Evolutionary conservation across 2,888 invertebrate genomes (phyloP).

Genomic region (Agrilus mali): DNA sequence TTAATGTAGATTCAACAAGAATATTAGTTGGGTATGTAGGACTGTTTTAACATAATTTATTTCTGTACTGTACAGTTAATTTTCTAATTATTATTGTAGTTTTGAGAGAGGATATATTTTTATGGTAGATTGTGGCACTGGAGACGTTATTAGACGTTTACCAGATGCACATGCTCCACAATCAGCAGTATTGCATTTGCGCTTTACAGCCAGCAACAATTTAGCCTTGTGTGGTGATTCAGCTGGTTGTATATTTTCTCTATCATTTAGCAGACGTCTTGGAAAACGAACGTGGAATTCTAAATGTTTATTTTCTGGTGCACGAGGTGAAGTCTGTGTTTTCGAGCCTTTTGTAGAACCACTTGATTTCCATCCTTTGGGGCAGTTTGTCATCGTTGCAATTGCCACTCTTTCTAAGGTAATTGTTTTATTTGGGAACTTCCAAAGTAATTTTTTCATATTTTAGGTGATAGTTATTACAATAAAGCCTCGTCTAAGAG

Average conservation of each 20-base stretch:
- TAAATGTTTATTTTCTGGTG: conserved; percentile 92
- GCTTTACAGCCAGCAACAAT: conserved; percentile 35
- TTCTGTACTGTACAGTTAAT: too few species aligned
- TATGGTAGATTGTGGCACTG: conserved; percentile 78
- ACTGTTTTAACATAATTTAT: neutral
- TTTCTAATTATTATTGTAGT: conserved; percentile 20
- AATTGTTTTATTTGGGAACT: conserved; percentile 4
- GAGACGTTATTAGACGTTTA: conserved; percentile 60
- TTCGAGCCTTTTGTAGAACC: conserved; percentile 50
- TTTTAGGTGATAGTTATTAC: conserved; percentile 62
- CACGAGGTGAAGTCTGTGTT: conserved; percentile 83
- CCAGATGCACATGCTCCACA: conserved; percentile 75
- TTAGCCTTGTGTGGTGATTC: conserved; percentile 71
- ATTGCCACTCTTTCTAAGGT: conserved; percentile 90
- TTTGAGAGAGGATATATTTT: conserved; percentile 71
- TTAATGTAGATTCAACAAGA: conserved; percentile 77
- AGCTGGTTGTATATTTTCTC: conserved; percentile 87
- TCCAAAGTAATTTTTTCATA: neutral
- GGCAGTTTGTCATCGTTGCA: conserved; percentile 69
- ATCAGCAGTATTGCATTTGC: conserved; percentile 64
- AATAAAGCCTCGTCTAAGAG: conserved; percentile 62
- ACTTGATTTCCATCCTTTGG: conserved; percentile 48
- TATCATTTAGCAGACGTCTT: conserved; percentile 77
- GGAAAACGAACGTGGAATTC: conserved; percentile 83
- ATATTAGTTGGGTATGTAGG: conserved; percentile 55